A percentile compares a stretch with the other conserved stretches of the same genome.
Conservation (phyloP, 2,113 vertebrate species). For the Passer domesticus region DNA sequence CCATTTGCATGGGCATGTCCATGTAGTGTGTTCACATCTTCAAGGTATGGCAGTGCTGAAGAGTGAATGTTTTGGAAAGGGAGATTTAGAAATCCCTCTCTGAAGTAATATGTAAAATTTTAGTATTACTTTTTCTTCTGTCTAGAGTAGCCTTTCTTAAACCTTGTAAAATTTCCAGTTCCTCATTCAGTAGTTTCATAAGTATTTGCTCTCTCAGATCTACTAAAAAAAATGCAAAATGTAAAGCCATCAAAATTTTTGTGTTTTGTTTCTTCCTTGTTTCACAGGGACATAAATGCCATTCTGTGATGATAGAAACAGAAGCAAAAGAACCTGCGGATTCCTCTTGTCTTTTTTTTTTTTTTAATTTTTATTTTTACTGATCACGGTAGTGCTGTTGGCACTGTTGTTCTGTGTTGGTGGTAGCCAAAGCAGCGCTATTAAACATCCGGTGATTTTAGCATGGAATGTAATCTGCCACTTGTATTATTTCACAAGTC, state of each 20-base stretch:
- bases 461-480: not conserved
- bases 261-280: not conserved
- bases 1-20: too few relatives aligned
- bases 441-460: not conserved
- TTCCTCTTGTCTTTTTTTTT: not conserved
- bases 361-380: not conserved
- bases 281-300: not conserved
- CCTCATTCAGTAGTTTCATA: not conserved
- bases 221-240: not conserved
- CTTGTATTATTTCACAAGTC: conserved; percentile 3
- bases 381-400: not conserved
- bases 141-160: not conserved
- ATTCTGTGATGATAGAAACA: not conserved
- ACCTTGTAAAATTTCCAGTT: not conserved
- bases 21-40: not conserved
- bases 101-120: not conserved
- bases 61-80: conserved; percentile 43
- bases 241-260: not conserved
- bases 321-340: not conserved
- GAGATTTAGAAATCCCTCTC: not conserved
- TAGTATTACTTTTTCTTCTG: not conserved
- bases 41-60: conserved; percentile 14
- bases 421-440: not conserved
- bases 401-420: not conserved
- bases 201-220: not conserved